Conservation (phyloP, 2,797 vertebrate genomes). For the Artibeus jamaicensis region DNA sequence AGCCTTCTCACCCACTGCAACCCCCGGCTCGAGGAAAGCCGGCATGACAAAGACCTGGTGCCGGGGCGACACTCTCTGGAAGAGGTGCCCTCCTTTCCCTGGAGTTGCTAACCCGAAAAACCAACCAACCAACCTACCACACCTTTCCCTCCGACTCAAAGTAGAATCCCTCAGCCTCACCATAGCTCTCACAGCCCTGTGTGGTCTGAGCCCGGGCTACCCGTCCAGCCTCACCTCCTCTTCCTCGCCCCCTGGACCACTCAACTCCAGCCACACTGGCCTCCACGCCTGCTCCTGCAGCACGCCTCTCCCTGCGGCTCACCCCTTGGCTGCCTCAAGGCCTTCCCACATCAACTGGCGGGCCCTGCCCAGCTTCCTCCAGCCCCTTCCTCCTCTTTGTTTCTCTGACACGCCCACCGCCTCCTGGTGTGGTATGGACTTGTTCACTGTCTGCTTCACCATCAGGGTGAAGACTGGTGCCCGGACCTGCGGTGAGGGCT, state of each 20-base stretch:
- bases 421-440: not conserved
- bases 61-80: not conserved
- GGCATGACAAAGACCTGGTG: not conserved
- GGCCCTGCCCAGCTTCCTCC: not conserved
- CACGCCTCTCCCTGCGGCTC: not conserved
- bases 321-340: not conserved
- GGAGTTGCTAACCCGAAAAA: not conserved
- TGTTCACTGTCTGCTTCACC: not conserved
- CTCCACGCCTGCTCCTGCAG: not conserved
- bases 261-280: not conserved
- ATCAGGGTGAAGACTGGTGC: not conserved
- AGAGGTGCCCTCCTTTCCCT: not conserved
- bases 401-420: not conserved
- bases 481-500: not conserved
- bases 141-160: not conserved
- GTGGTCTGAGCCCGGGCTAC: not conserved
- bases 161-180: not conserved
- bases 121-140: not conserved
- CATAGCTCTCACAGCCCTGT: not conserved
- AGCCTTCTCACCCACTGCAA: not conserved
- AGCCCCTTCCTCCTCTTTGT: not conserved
- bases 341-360: not conserved
- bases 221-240: not conserved
- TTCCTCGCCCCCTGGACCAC: rapidly evolving
- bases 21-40: not conserved